phyloP scores from a whole-genome alignment of 2,113 vertebrate species.

The Sylvilagus bachmani region DNA sequence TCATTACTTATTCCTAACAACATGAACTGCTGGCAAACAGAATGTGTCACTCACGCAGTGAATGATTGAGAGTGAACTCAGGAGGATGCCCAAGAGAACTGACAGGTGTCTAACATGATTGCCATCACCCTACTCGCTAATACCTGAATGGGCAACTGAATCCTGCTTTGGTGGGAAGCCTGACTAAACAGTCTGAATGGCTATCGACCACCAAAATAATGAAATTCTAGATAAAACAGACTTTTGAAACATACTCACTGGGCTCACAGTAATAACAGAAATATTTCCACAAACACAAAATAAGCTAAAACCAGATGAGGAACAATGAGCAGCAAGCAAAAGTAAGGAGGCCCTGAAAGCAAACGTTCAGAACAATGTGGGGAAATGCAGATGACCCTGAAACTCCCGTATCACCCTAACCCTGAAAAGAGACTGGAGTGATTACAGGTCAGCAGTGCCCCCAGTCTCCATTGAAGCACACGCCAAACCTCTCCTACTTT shows the following conservation, averaged over 20 bases:
- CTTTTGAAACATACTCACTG: background rate
- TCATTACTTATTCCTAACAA: conserved; percentile 40
- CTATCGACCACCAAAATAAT: conserved; percentile 10
- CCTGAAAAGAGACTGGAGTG: background rate
- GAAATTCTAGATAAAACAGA: conserved; percentile 4
- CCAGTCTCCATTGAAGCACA: conserved; percentile 10
- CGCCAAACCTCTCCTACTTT: background rate
- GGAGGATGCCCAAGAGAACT: background rate
- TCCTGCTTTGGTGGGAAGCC: background rate
- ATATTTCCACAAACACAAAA: conserved; percentile 41
- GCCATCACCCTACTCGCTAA: background rate
- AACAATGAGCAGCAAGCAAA: conserved; percentile 44
- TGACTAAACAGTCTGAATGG: background rate
- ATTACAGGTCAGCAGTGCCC: background rate
- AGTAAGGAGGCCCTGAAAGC: conserved; percentile 1
- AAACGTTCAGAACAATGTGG: background rate
- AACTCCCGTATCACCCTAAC: background rate
- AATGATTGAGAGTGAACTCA: conserved; percentile 22
- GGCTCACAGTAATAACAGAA: background rate
- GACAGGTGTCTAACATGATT: background rate
- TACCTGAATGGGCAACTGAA: conserved; percentile 45
- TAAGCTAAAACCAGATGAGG: background rate
- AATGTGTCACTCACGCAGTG: background rate
- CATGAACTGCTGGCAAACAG: background rate
- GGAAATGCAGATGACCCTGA: conserved; percentile 6